Evolutionary conservation across 2,888 invertebrate genomes (phyloP).

Genomic region (Acleris literana): DNA sequence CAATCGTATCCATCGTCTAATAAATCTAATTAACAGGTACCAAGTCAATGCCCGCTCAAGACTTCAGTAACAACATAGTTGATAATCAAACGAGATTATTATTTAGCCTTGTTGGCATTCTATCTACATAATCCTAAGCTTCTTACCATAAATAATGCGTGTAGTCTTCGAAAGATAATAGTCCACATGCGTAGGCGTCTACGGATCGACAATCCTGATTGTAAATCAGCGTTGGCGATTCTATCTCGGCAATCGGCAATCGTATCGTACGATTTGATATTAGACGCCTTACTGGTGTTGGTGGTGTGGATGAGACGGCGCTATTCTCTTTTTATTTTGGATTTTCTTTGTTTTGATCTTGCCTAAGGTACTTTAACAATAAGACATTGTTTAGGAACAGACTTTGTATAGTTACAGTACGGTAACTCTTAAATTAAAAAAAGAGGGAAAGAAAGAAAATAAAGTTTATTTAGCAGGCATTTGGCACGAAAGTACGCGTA

Average conservation of each 20-base stretch:
- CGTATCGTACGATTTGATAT: conserved; percentile 36
- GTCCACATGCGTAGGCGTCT: conserved; percentile 73
- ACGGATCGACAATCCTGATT: conserved; percentile 80
- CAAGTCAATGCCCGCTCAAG: conserved; percentile 27
- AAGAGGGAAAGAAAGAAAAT: too few species aligned
- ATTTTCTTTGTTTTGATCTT: too few species aligned
- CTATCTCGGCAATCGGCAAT: conserved; percentile 35
- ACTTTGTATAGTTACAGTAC: too few species aligned
- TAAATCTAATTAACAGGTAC: conserved; percentile 23
- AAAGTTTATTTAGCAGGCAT: too few species aligned
- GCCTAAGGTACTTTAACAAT: too few species aligned
- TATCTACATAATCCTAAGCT: conserved; percentile 80
- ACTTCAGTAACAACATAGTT: conserved; percentile 25
- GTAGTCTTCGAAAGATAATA: conserved; percentile 77
- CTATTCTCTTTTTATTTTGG: background rate
- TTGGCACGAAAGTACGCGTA: too few species aligned
- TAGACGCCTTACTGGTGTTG: conserved; percentile 26
- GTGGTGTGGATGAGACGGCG: conserved; percentile 22
- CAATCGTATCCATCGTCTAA: background rate
- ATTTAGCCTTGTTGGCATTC: conserved; percentile 74
- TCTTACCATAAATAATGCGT: conserved; percentile 83
- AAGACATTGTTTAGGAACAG: too few species aligned
- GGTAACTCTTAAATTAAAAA: too few species aligned
- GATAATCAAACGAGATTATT: conserved; percentile 36
- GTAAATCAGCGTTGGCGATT: conserved; percentile 71